Conservation (phyloP, 2,888 invertebrate genomes). For the Himalopsyche kuldschensis region DNA sequence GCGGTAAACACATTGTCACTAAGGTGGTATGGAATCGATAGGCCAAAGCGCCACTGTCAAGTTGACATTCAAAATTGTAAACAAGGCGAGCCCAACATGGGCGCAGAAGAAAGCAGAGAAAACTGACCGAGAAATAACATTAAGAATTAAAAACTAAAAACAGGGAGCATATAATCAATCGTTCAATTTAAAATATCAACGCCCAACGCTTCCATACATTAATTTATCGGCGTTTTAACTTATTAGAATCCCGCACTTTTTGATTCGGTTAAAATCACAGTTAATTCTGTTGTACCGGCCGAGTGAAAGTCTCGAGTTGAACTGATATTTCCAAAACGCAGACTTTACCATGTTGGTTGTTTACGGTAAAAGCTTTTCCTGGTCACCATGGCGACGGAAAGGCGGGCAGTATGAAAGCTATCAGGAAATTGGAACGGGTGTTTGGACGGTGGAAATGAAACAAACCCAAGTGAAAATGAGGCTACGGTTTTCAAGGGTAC, state of each 20-base stretch:
- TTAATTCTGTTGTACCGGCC: constrained; percentile 43
- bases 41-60: constrained; percentile 13
- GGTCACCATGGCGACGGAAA: constrained; percentile 8
- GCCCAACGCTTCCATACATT: constrained; percentile 34
- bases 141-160: constrained; percentile 11
- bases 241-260: background rate
- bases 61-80: constrained; percentile 28
- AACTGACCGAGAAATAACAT: constrained; percentile 37
- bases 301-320: constrained; percentile 50
- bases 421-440: background rate
- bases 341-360: background rate
- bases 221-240: constrained; percentile 18
- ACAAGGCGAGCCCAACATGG: constrained; percentile 4
- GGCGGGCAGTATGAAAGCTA: constrained; percentile 10
- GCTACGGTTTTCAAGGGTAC: constrained; percentile 3
- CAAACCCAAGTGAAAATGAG: background rate
- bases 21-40: constrained; percentile 36
- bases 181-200: no score
- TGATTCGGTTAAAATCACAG: constrained; percentile 27
- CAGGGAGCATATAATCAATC: constrained; percentile 9
- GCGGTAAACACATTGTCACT: constrained; percentile 28
- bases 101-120: constrained; percentile 50
- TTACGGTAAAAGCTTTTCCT: constrained; percentile 8
- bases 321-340: constrained; percentile 41
- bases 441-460: background rate